Base-by-base conservation (phyloP, 2,113 vertebrate species). In the Rhadina sibilatrix region DNA sequence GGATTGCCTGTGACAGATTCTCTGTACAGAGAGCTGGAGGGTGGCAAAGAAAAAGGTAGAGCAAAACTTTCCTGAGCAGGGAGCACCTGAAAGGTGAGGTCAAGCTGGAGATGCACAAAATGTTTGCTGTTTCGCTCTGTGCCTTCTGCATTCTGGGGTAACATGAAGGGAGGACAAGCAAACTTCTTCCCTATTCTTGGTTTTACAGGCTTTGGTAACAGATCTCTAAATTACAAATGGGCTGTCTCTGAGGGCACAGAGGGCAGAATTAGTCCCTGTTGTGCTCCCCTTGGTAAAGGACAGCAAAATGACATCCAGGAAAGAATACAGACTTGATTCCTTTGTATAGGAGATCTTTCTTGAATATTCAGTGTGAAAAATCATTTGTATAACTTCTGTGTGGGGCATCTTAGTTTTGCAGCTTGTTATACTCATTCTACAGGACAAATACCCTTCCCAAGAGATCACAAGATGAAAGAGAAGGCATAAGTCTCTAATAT, bases 91-190 rank as follows among this genome's bases (percentile, higher is more conserved):
- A 44, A 15, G 25, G 17, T 22, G 61, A 90, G 14, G 50, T 65
- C 38, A 85, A 69, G 40, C 30, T 93, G 65, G 52, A 74, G 49
- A 35, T 19, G 12, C 31, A 83, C 15, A 37, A 53, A 42, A 23
- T 6, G 12, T 87, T 87, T 0, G 0, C 31, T 12, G 4, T 72
- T 61, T 46, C 0, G 0, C 37, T 87, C 52, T 35, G 11, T 9
- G 1, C 56, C 28, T 92, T 72, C 50, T 81, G 15, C 12, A 33
- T 66, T 66, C 47, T 49, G 21, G 30, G 10, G 4, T 47, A 40
- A 35, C 20, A 15, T 14, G 31, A 49, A 77, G 35, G 63, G 49
- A 52, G 35, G 5, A 37, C 3, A 23, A 35, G 20, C 5, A 61
- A 77, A 66, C 33, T n/a, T 89, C n/a, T 81, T 87, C 18, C 38